These are phyloP conservation scores for Microcaecilia unicolor DNA, from an alignment of 2,797 vertebrate genomes.

Conservation along the genomic window DNA sequence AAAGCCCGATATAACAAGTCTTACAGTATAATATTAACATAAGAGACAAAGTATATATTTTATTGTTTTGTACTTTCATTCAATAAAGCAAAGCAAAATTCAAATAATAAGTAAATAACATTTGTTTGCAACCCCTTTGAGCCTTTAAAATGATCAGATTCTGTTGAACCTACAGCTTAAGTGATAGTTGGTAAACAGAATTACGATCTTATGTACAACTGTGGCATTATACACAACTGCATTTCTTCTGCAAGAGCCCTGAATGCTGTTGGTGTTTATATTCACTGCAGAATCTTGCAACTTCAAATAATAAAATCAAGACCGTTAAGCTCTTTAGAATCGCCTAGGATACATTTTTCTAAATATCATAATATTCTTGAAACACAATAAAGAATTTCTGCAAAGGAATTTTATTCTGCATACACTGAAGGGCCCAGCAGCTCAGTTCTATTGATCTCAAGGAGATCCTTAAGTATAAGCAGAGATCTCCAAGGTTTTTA, in stretches of 20 bases:
- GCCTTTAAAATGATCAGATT: slow-evolving; percentile 18
- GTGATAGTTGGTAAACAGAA: slow-evolving; percentile 34
- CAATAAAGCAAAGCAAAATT: slow-evolving; percentile 31
- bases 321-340: slow-evolving; percentile 25
- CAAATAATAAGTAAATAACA: slow-evolving; percentile 27
- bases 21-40: too few relatives aligned
- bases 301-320: slow-evolving; percentile 31
- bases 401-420: not conserved
- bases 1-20: too few relatives aligned
- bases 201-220: slow-evolving; percentile 34
- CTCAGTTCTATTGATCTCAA: not conserved
- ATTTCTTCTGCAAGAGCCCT: slow-evolving; percentile 31
- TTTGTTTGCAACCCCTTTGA: slow-evolving; percentile 21
- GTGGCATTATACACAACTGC: too few relatives aligned
- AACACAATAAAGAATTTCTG: slow-evolving; percentile 10
- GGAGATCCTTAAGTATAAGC: not conserved
- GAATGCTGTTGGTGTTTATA: slow-evolving; percentile 21
- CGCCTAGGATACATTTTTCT: slow-evolving; percentile 23
- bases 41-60: too few relatives aligned
- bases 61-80: slow-evolving; percentile 17
- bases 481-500: slow-evolving; percentile 1
- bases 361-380: slow-evolving; percentile 21
- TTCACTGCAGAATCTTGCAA: slow-evolving; percentile 18
- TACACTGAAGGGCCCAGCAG: slow-evolving; percentile 7
- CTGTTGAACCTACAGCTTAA: slow-evolving; percentile 21